Percentiles rank a stretch among this genome's conserved stretches.
phyloP scores from a whole-genome alignment of 2,888 invertebrate species.

The Phrixothrix hirtus region DNA sequence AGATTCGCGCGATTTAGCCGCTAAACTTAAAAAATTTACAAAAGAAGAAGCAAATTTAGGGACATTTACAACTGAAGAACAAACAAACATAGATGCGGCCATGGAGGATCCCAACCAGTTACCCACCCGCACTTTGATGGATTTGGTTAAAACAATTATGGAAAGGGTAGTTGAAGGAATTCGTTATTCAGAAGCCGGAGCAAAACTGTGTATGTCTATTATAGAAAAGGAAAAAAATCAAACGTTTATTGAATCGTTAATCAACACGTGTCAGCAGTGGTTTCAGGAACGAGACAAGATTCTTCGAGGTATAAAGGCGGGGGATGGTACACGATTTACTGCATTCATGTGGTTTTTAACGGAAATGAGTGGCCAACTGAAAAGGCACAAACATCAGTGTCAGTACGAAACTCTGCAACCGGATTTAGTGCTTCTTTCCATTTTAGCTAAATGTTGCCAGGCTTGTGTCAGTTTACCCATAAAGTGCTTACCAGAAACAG shows the following conservation, averaged over 20 bases:
- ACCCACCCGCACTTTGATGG: constrained; percentile 76
- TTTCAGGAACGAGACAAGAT: constrained; percentile 81
- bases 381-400: constrained; percentile 64
- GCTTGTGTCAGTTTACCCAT: constrained; percentile 83
- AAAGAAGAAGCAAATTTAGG: constrained; percentile 77
- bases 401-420: constrained; percentile 66
- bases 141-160: constrained; percentile 79
- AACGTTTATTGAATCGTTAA: constrained; percentile 85
- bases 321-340: constrained; percentile 71
- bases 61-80: constrained; percentile 73
- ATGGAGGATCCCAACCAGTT: constrained; percentile 81
- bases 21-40: constrained; percentile 66
- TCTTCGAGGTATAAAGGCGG: constrained; percentile 59
- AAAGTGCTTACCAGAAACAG: constrained; percentile 81
- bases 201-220: constrained; percentile 82
- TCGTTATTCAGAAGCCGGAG: constrained; percentile 79
- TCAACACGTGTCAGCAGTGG: constrained; percentile 84
- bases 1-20: constrained; percentile 69
- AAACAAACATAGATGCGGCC: constrained; percentile 74
- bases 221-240: constrained; percentile 86
- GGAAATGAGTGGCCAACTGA: constrained; percentile 88
- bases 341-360: constrained; percentile 89
- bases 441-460: constrained; percentile 87
- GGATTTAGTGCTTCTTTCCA: constrained; percentile 76
- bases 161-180: constrained; percentile 78